Percentiles rank a stretch among this genome's conserved stretches.
Conservation (phyloP, 2,113 vertebrate species). For the Hystrix cristata region DNA sequence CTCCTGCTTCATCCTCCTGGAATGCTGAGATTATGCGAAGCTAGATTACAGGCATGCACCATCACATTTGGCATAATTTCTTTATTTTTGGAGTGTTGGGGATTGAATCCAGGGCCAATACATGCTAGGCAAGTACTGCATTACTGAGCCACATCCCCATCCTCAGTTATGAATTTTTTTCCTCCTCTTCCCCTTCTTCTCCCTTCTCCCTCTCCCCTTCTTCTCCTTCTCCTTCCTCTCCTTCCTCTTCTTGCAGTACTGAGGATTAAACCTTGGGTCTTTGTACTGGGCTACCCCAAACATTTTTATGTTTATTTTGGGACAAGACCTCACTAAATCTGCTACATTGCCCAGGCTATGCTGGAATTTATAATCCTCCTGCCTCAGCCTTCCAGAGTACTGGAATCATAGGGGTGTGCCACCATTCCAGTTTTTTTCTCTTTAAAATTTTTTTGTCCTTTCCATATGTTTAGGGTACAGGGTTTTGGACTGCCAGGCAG, state of each 20-base stretch:
- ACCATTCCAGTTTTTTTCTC: not conserved
- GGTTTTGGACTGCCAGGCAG: not conserved
- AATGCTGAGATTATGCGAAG: not conserved
- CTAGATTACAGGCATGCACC: not conserved
- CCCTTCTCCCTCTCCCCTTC: too few relatives aligned
- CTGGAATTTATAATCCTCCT: not conserved
- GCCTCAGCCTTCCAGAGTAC: not conserved
- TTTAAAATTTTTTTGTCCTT: not conserved
- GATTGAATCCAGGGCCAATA: not conserved
- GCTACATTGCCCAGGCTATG: not conserved
- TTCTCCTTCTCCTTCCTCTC: not conserved
- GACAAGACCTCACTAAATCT: not conserved
- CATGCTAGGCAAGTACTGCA: not conserved
- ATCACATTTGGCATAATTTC: not conserved
- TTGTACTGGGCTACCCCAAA: not conserved
- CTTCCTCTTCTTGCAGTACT: not conserved
- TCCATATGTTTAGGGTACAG: not conserved
- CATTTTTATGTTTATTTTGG: not conserved
- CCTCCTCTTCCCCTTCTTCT: not conserved
- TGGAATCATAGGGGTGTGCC: not conserved
- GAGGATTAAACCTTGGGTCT: not conserved
- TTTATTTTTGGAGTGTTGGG: not conserved
- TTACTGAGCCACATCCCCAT: not conserved
- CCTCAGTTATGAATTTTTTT: not conserved
- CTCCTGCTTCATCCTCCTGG: not conserved